Base-by-base conservation (phyloP, 2,113 vertebrate species). In the Pygathrix nemaeus region DNA sequence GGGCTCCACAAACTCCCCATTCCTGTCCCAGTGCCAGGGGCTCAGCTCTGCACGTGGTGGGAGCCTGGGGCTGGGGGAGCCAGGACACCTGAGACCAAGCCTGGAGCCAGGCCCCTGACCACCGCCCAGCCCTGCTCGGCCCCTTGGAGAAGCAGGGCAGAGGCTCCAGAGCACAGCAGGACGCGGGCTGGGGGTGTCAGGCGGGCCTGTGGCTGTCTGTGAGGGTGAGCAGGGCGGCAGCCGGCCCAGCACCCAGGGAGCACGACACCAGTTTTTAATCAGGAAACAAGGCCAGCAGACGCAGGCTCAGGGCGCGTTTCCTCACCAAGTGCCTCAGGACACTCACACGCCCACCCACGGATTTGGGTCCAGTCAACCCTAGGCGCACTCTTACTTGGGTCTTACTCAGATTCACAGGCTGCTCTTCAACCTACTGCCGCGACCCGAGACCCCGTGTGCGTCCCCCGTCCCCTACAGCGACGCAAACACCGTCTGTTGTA, bases 401-500 rank as follows among this genome's bases (percentile, higher is more conserved):
- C 43, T 32, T 30, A 78, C 43, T 79, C 76, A 79, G 32, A 35
- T 17, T 32, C 30, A 18, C 30, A 35, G 30, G 45, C 17, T 32
- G 32, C 64, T 17, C 73, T 7, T 48, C 25, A 2, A 18, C 27
- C 45, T 30, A 18, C 45, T 18, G 30, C 6, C 18, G 30, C 0
- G 27, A 30, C 73, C 25, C 6, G 35, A 57, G 21, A n/a, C 9
- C 1, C 11, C 0, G 10, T 48, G 6, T 8, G 20, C 59, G 2
- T 35, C 25, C 13, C 59, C 40, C 59, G 3, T 23, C 40, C 23
- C 59, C 27, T 21, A 6, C 10, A 23, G 82, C 2, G 11, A 40
- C 6, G 0, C 30, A 20, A 35, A 18, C 27, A 0, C 1, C 0
- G 1, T 59, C 59, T 32, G 10, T 13, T 45, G 59, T 23, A 85